Conservation (phyloP, 2,888 invertebrate genomes). For the Scrobipalpa atriplicella region DNA sequence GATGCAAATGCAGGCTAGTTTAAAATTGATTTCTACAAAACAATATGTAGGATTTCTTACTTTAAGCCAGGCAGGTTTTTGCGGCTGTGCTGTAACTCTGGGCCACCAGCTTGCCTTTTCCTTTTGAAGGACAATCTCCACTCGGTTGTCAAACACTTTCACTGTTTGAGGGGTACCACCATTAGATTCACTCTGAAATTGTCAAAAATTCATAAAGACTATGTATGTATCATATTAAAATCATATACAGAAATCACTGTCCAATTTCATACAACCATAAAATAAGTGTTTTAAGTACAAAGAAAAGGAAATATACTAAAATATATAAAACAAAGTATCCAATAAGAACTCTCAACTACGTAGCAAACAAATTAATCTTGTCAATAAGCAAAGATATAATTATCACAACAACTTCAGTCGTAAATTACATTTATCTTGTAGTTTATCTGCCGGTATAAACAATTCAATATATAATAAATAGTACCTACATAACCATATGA, state of each 20-base stretch:
- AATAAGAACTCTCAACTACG: neutral
- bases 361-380: neutral
- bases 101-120: constrained; percentile 90
- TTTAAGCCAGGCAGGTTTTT: constrained; percentile 96
- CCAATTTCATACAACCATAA: too few species aligned
- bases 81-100: constrained; percentile 89
- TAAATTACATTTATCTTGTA: neutral
- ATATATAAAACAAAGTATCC: too few species aligned
- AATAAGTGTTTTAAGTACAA: too few species aligned
- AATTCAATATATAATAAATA: neutral
- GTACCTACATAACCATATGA: too few species aligned
- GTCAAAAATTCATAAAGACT: neutral
- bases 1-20: too few species aligned
- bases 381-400: neutral
- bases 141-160: constrained; percentile 87
- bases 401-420: neutral
- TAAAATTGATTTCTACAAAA: too few species aligned
- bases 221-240: too few species aligned
- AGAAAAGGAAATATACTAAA: neutral
- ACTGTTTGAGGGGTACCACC: constrained; percentile 50
- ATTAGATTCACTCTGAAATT: constrained; percentile 45
- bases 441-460: neutral
- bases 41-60: constrained; percentile 47
- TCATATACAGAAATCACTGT: too few species aligned
- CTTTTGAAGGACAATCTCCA: constrained; percentile 90